These are phyloP conservation scores for Chlorops oryzae DNA, from an alignment of 1,140 invertebrate genomes.

Conservation along the genomic window DNA sequence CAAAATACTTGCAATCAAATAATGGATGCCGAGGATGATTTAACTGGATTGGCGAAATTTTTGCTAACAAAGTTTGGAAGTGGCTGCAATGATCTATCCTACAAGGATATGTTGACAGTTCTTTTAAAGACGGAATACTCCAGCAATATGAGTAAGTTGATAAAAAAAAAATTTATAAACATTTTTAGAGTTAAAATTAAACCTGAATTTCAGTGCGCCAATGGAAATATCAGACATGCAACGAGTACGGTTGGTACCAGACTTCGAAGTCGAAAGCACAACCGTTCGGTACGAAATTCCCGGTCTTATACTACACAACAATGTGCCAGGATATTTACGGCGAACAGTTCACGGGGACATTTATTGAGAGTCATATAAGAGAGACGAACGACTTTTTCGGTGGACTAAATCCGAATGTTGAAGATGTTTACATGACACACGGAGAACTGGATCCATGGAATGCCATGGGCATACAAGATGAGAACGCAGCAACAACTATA, in stretches of 20 bases:
- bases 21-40: slow-evolving; percentile 29
- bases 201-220: slow-evolving; percentile 47
- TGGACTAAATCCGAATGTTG: slow-evolving; percentile 52
- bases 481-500: slow-evolving; percentile 28
- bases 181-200: neutral
- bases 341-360: slow-evolving; percentile 26
- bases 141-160: slow-evolving; percentile 30
- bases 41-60: slow-evolving; percentile 29
- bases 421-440: slow-evolving; percentile 60
- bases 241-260: slow-evolving; percentile 69
- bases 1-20: slow-evolving; percentile 33
- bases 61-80: slow-evolving; percentile 22
- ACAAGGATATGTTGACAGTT: slow-evolving; percentile 23
- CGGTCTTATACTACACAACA: slow-evolving; percentile 52
- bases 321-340: slow-evolving; percentile 65
- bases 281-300: slow-evolving; percentile 58
- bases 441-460: slow-evolving; percentile 63
- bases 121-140: slow-evolving; percentile 28
- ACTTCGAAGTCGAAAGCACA: slow-evolving; percentile 55
- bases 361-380: slow-evolving; percentile 37
- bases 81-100: slow-evolving; percentile 27
- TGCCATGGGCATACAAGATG: slow-evolving; percentile 52
- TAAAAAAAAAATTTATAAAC: neutral
- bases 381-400: slow-evolving; percentile 59
- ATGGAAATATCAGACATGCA: slow-evolving; percentile 69